Base-by-base conservation (phyloP, 2,888 invertebrate species). In the Aporophyla lueneburgensis region DNA sequence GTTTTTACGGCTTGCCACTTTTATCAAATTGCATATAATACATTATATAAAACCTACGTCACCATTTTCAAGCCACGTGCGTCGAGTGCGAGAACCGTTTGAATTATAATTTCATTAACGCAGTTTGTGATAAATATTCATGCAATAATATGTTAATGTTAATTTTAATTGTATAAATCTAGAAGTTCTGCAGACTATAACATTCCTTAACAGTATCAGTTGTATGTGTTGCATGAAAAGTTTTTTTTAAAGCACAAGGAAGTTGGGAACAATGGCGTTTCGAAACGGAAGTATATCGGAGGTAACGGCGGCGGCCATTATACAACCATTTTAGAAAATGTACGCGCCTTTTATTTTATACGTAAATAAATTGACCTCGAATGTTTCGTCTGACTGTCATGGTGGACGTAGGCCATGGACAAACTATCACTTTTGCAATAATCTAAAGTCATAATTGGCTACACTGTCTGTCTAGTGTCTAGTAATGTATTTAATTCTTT, bases 251-350 rank as follows among this genome's bases (percentile, higher is more conserved):
- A 91, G 88, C 84, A 92, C 88, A 91, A 93, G 94, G 94, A 95
- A 94, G 93, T 87, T 90, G 90, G 89, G 65, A 86, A 86, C 86
- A 86, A 93, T 91, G 91, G 88, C 84, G 78, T 82, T 80, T 89
- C 90, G 91, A 92, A 93, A 90, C 92, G 93, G 86, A 86, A 87
- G 76, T 87, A 72, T 74, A 83, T 86, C 66, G 91, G 92, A 93
- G 87, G 87, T 91, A 90, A 91, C 89, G 89, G 90, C 90, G 89
- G 90, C 87, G 82, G 80, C 88, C 86, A 91, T 91, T 91, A 87
- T 85, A 84, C 86, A 80, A 81, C 86, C 91, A 90, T 86, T 90
- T 89, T 90, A 89, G 86, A 89, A 87, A 88, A 86, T 83, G 84
- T 85, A 78, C 86, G 75, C 77, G 69, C 83, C 69, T 76, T 69